Evolutionary conservation across 1,140 invertebrate species (phyloP).

Genomic region (Drosophila malerkotliana): DNA sequence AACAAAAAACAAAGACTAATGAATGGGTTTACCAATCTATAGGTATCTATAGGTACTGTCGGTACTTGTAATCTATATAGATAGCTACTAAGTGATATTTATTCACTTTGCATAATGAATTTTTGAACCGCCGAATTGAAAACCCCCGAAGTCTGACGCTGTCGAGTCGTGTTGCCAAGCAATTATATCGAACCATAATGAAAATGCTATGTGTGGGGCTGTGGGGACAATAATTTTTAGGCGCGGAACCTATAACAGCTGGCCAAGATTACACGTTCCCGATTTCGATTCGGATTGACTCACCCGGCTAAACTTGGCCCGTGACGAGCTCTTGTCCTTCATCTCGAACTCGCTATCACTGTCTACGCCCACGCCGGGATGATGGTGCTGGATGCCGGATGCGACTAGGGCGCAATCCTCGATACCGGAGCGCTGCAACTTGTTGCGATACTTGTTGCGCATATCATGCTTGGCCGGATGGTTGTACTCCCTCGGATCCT

Average conservation of each 20-base stretch:
- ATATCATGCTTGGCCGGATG: slow-evolving; percentile 81
- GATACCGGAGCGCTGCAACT: slow-evolving; percentile 80
- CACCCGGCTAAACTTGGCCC: slow-evolving; percentile 83
- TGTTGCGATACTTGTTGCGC: slow-evolving; percentile 83
- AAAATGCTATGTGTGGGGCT: slow-evolving; percentile 12
- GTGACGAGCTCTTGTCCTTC: slow-evolving; percentile 84
- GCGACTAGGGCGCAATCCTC: slow-evolving; percentile 76
- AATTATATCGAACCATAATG: slow-evolving; percentile 49
- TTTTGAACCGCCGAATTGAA: slow-evolving; percentile 40
- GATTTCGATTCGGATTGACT: slow-evolving; percentile 10
- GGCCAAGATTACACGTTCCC: slow-evolving; percentile 42
- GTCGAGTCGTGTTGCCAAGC: slow-evolving; percentile 31
- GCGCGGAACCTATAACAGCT: slow-evolving; percentile 53
- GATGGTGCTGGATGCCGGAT: slow-evolving; percentile 57
- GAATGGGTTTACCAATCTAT: slow-evolving; percentile 9
- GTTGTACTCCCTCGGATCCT: slow-evolving; percentile 74
- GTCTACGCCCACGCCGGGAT: slow-evolving; percentile 65
- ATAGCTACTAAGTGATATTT: slow-evolving; percentile 50
- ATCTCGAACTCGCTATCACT: slow-evolving; percentile 86
- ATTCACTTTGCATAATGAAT: slow-evolving; percentile 67
- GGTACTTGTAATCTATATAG: slow-evolving; percentile 50
- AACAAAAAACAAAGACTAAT: slow-evolving; percentile 11
- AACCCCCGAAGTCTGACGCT: slow-evolving; percentile 9
- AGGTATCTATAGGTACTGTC: too few relatives aligned
- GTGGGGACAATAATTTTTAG: slow-evolving; percentile 4